Evolutionary conservation across 2,797 vertebrate species (phyloP).

Genomic region (Microctenopoma lineatum): DNA sequence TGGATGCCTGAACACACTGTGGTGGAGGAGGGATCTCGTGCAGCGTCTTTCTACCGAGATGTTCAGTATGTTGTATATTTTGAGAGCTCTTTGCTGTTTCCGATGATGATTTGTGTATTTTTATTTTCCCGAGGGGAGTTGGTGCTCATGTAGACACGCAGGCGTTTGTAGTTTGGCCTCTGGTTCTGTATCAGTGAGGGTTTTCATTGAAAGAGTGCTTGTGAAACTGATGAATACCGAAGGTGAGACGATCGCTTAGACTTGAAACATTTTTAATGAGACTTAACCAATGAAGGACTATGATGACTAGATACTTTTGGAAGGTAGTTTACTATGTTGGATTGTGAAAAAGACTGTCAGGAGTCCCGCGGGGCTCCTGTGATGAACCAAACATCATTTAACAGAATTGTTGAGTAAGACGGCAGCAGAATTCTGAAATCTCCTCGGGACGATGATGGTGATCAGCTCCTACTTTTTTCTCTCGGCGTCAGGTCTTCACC

Average conservation of each 20-base stretch:
- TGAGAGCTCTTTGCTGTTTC: background rate
- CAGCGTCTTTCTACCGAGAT: background rate
- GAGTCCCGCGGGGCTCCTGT: background rate
- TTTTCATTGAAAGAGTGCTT: constrained; percentile 4
- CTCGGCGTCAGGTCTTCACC: constrained; percentile 10
- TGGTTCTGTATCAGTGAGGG: constrained; percentile 8
- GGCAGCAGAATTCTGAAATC: constrained; percentile 5
- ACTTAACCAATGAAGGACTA: background rate
- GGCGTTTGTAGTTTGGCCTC: no score
- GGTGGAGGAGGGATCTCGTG: background rate
- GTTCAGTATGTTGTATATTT: background rate
- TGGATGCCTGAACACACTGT: constrained; percentile 10
- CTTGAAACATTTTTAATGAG: constrained; percentile 18
- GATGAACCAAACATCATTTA: constrained; percentile 15
- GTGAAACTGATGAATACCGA: constrained; percentile 9
- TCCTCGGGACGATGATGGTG: background rate
- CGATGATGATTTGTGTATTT: background rate
- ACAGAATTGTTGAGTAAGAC: no score
- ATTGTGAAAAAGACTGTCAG: constrained; percentile 3
- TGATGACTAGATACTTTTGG: background rate
- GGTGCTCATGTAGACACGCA: background rate
- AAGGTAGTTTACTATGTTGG: constrained; percentile 22
- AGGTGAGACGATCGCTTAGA: constrained; percentile 32
- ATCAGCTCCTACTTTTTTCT: constrained; percentile 1
- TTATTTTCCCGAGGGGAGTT: background rate